Evolutionary conservation across 2,797 vertebrate genomes (phyloP).

Genomic region (Furcifer pardalis): DNA sequence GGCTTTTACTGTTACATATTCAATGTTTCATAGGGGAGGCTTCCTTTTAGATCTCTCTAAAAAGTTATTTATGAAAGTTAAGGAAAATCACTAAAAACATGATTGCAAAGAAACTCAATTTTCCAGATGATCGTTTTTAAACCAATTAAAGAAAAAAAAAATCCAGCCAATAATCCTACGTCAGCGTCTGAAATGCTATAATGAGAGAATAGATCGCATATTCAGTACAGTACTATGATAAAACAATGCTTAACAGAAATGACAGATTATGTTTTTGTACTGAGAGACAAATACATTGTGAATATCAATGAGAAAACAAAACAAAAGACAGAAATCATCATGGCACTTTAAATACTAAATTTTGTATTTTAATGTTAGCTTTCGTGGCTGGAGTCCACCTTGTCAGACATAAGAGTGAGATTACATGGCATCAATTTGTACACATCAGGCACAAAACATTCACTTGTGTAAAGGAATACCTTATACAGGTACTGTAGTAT

Average conservation of each 20-base stretch:
- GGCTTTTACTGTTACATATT: background rate
- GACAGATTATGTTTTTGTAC: background rate
- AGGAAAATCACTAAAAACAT: too few species aligned
- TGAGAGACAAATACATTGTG: too few species aligned
- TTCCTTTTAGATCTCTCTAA: background rate
- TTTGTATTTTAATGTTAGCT: too few species aligned
- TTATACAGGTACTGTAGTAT: too few species aligned
- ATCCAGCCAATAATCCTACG: background rate
- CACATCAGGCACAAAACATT: too few species aligned
- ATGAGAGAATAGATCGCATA: background rate
- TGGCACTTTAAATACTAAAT: too few species aligned
- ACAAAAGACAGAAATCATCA: too few species aligned
- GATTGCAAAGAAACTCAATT: background rate
- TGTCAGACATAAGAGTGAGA: too few species aligned
- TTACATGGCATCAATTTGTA: too few species aligned
- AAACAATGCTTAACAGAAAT: background rate
- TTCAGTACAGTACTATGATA: too few species aligned
- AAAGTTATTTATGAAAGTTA: background rate
- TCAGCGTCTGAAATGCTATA: background rate
- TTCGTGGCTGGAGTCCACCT: too few species aligned
- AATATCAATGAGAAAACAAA: background rate
- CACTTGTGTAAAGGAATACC: background rate
- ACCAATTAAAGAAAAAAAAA: background rate
- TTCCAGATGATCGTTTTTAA: background rate
- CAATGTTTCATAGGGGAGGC: background rate